Base-by-base conservation (phyloP, 2,797 vertebrate species). In the Graptemys geographica region DNA sequence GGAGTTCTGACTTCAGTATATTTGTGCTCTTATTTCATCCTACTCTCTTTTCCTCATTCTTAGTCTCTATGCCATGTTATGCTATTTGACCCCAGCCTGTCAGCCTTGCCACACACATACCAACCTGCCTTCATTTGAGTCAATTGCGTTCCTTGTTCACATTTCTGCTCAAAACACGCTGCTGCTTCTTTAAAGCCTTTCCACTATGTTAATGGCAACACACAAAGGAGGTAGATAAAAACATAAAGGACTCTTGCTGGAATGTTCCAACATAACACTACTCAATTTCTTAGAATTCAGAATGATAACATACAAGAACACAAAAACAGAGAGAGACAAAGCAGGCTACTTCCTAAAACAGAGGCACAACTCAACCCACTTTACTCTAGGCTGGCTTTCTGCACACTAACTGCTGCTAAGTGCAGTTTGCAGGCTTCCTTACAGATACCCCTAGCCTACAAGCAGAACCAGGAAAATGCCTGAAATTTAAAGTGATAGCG, bases 131-230 rank as follows among this genome's bases (percentile, higher is more conserved):
- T 85, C 41, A 84, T 91, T 74, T 41, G 47, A 96, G 83, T 87
- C 86, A 53, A 15, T 88, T 18, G n/a, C 65, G 56, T 96, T 94
- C 72, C 78, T 52, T 86, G 82, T 95, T 15, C 59, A 81, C 90
- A 65, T 49, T 96, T 94, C 79, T 65, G n/a, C 90, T 96, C 86
- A 72, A 87, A 84, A 84, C 89, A 74, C 27, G 51, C 90, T 87
- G 76, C 84, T 95, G 23, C 96, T 95, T 97, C 94, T 62, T 62
- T 62, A 95, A 96, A 96, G 94, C 89, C 90, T 88, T 83, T 62
- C 59, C 16, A 16, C 33, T 62, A 62, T 33, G 13, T 2, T 62
- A 62, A 62, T 62, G 28, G 31, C 31, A 62, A 33, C 31, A 62
- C 59, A 62, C 31, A 33, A 16, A 62, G 31, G 31, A 62, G 12